Evolutionary conservation across 2,797 vertebrate genomes (phyloP).

Genomic region (Falco rusticolus): DNA sequence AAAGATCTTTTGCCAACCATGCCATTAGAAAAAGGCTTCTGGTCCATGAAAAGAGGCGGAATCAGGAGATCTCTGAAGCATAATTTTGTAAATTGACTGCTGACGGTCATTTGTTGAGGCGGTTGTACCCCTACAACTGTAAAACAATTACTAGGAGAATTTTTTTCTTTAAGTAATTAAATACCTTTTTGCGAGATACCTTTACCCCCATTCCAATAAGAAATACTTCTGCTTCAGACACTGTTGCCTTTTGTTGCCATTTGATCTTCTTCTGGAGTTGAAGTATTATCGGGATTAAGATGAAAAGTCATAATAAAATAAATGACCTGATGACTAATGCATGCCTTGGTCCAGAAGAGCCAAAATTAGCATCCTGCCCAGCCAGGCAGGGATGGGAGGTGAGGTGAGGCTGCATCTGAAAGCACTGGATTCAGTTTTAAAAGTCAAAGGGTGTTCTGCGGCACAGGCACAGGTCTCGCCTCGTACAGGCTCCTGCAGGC

Average conservation of each 20-base stretch:
- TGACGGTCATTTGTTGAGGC: not conserved
- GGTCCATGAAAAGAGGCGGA: not conserved
- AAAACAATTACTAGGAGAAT: not conserved
- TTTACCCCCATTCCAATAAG: not conserved
- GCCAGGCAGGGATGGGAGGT: not conserved
- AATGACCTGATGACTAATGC: constrained; percentile 51
- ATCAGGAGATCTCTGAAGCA: constrained; percentile 17
- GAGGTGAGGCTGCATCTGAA: not conserved
- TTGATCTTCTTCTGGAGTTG: not conserved
- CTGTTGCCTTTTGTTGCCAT: not conserved
- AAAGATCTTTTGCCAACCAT: constrained; percentile 60
- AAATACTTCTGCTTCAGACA: not conserved
- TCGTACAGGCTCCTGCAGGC: not conserved
- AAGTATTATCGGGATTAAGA: not conserved
- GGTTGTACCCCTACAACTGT: not conserved
- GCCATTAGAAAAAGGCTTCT: constrained; percentile 49
- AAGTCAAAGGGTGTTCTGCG: not conserved
- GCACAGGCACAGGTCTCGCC: fast-evolving
- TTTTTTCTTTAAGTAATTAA: constrained; percentile 52
- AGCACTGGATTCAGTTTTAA: not conserved
- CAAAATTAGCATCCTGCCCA: not conserved
- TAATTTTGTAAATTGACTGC: constrained; percentile 52
- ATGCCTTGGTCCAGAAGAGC: not conserved
- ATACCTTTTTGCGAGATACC: not conserved
- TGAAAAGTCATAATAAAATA: not conserved